These are phyloP conservation scores for Cygnus olor DNA, from an alignment of 2,797 vertebrate species.

Conservation along the genomic window DNA sequence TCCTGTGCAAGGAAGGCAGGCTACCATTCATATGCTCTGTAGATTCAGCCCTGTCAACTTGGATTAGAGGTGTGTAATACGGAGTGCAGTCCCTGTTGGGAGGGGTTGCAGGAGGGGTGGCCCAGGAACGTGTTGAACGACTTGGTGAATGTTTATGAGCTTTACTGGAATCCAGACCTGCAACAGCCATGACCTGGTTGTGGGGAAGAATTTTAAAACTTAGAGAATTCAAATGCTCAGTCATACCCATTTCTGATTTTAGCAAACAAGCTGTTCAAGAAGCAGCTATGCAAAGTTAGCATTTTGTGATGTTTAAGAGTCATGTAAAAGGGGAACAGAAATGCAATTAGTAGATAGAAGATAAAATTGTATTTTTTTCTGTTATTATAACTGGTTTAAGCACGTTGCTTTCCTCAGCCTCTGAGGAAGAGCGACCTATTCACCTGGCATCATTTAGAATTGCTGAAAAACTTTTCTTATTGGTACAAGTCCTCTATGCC, in stretches of 20 bases:
- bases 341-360: not conserved
- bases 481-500: not conserved
- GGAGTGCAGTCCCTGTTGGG: constrained; percentile 89
- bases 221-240: not conserved
- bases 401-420: not conserved
- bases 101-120: constrained; percentile 93
- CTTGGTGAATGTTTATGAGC: constrained; percentile 94
- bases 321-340: not conserved
- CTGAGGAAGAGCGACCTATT: not conserved
- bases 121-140: constrained; percentile 96
- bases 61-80: constrained; percentile 94
- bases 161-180: constrained; percentile 95
- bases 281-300: not conserved
- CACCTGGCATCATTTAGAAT: not conserved
- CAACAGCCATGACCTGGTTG: constrained; percentile 95
- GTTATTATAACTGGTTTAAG: not conserved
- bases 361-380: not conserved
- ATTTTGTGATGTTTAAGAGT: not conserved
- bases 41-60: constrained; percentile 88
- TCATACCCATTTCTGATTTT: not conserved
- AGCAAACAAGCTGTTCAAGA: not conserved
- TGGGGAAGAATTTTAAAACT: not conserved
- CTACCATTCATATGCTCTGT: constrained; percentile 87
- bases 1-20: constrained; percentile 91
- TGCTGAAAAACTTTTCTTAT: not conserved